A percentile compares a stretch with the other conserved stretches of the same genome.
These are phyloP conservation scores for Coregonus suidteri DNA, from an alignment of 2,797 vertebrate genomes.

Conservation along the genomic window DNA sequence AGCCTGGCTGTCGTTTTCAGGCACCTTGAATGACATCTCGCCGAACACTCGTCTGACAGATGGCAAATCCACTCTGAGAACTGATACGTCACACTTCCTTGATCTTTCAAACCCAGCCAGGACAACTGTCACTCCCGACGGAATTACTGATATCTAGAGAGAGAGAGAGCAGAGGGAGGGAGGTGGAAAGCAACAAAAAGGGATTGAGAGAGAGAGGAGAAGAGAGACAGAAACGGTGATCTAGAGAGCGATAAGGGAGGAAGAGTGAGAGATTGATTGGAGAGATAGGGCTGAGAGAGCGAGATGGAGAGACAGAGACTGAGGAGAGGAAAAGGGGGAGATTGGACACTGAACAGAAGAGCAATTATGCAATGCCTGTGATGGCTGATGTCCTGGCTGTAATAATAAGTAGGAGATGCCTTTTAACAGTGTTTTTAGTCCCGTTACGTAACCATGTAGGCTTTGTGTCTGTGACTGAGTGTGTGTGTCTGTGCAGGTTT, in stretches of 20 bases:
- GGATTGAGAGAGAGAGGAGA: neutral
- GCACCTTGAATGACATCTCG: too few species aligned
- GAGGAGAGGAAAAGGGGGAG: neutral
- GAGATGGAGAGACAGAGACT: neutral
- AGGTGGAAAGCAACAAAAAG: neutral
- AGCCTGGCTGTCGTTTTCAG: too few species aligned
- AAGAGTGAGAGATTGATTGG: slow-evolving; percentile 8
- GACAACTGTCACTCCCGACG: slow-evolving; percentile 25
- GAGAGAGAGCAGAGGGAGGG: neutral
- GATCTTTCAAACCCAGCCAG: slow-evolving; percentile 24
- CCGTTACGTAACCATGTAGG: slow-evolving; percentile 43
- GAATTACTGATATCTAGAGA: slow-evolving; percentile 13
- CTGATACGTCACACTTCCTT: slow-evolving; percentile 33
- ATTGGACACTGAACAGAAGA: neutral
- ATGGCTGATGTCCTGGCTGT: slow-evolving; percentile 21
- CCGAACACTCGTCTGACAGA: too few species aligned
- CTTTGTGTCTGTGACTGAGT: neutral
- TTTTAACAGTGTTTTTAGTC: slow-evolving; percentile 33
- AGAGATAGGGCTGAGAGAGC: neutral
- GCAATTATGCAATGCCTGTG: slow-evolving; percentile 29
- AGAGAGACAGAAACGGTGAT: neutral
- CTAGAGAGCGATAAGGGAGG: slow-evolving; percentile 5
- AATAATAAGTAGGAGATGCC: slow-evolving; percentile 38
- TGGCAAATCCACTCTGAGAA: slow-evolving; percentile 48
- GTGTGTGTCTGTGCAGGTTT: too few species aligned